These are phyloP conservation scores for Bedellia somnulentella DNA, from an alignment of 2,888 invertebrate species.

Conservation along the genomic window DNA sequence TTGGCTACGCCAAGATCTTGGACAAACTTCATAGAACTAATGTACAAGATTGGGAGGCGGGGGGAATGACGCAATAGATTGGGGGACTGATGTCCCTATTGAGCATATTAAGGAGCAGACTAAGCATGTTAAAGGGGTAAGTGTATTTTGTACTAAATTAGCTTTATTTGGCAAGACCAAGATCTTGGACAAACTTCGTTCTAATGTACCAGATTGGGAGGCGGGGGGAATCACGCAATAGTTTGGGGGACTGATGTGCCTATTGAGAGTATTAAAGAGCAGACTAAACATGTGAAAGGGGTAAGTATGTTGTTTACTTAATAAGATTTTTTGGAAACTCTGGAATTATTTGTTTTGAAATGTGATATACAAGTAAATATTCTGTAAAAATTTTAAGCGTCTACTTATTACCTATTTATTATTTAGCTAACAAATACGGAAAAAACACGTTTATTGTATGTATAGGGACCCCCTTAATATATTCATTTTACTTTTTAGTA, in stretches of 20 bases:
- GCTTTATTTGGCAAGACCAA: slow-evolving; percentile 99
- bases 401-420: too few relatives aligned
- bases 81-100: slow-evolving; percentile 97
- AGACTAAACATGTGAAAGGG: slow-evolving; percentile 91
- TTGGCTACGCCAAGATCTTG: slow-evolving; percentile 98
- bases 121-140: slow-evolving; percentile 87
- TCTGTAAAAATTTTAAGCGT: too few relatives aligned
- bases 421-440: too few relatives aligned
- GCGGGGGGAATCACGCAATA: slow-evolving; percentile 99
- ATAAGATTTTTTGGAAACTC: too few relatives aligned
- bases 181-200: slow-evolving; percentile 92
- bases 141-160: slow-evolving; percentile 21
- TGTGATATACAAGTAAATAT: too few relatives aligned
- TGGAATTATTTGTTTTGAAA: too few relatives aligned
- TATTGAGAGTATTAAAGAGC: slow-evolving; percentile 91
- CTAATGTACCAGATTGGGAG: slow-evolving; percentile 92
- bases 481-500: too few relatives aligned
- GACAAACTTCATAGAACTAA: slow-evolving; percentile 91
- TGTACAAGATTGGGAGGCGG: slow-evolving; percentile 95
- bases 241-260: slow-evolving; percentile 99
- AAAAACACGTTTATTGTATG: too few relatives aligned
- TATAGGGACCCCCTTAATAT: too few relatives aligned
- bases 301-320: too few relatives aligned
- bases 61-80: slow-evolving; percentile 99
- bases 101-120: slow-evolving; percentile 95